Conservation (phyloP, 2,113 vertebrate genomes). For the Apodemus sylvaticus region DNA sequence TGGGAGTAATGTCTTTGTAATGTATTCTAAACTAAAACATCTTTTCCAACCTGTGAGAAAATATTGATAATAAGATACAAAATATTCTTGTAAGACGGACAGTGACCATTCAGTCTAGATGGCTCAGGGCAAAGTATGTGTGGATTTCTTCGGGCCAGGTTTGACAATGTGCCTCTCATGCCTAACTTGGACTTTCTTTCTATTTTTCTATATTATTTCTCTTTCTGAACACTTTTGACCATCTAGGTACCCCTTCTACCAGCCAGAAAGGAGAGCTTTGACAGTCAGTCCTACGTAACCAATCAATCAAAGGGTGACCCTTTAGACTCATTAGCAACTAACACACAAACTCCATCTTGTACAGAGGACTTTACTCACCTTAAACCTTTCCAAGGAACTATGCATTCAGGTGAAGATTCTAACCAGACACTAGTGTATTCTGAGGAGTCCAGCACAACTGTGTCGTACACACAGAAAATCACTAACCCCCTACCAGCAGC, state of each 20-base stretch:
- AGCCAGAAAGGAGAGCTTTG: conserved; percentile 91
- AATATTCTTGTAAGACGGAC: not conserved
- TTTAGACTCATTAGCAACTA: conserved; percentile 77
- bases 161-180: conserved; percentile 72
- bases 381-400: conserved; percentile 12
- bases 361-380: conserved; percentile 75
- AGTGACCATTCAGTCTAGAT: conserved; percentile 35
- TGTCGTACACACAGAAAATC: conserved; percentile 86
- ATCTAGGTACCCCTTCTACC: conserved; percentile 90
- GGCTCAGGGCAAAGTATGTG: not conserved
- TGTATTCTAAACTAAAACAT: conserved; percentile 10
- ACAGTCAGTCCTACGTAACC: conserved; percentile 80
- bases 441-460: conserved; percentile 87
- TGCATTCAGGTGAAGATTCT: conserved; percentile 55
- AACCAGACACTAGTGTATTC: conserved; percentile 83
- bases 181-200: conserved; percentile 87
- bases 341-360: conserved; percentile 62
- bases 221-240: conserved; percentile 86
- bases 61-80: not conserved
- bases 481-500: conserved; percentile 79
- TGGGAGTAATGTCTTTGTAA: conserved; percentile 4
- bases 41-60: not conserved
- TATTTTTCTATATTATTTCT: conserved; percentile 85
- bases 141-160: conserved; percentile 57
- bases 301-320: conserved; percentile 74